These are phyloP conservation scores for Ptiloglossa arizonensis DNA, from an alignment of 1,140 invertebrate genomes.

Conservation along the genomic window DNA sequence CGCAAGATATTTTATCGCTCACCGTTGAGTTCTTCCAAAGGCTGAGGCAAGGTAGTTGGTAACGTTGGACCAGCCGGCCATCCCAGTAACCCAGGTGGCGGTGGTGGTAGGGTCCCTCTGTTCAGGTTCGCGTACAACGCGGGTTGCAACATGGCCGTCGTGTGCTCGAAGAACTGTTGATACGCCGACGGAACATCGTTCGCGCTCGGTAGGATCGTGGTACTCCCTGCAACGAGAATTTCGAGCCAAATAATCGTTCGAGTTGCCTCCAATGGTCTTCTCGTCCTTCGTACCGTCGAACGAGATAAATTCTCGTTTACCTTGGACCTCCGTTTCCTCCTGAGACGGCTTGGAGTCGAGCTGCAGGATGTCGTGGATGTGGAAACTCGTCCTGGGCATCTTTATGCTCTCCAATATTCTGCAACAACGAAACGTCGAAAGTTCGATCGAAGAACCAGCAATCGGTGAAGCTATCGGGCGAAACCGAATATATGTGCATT, in stretches of 20 bases:
- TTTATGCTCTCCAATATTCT: slow-evolving; percentile 83
- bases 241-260: too few species aligned
- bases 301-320: slow-evolving; percentile 44
- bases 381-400: slow-evolving; percentile 85
- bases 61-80: slow-evolving; percentile 74
- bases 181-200: slow-evolving; percentile 76
- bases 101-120: slow-evolving; percentile 70
- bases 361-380: slow-evolving; percentile 89
- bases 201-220: slow-evolving; percentile 70
- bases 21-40: slow-evolving; percentile 79
- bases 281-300: too few species aligned
- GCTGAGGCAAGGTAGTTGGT: slow-evolving; percentile 69
- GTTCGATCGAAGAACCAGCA: background rate
- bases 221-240: slow-evolving; percentile 67
- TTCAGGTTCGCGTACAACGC: slow-evolving; percentile 74
- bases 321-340: slow-evolving; percentile 73
- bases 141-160: slow-evolving; percentile 77
- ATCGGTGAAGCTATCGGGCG: rapidly evolving
- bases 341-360: slow-evolving; percentile 79
- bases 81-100: slow-evolving; percentile 71
- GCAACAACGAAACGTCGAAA: slow-evolving; percentile 62
- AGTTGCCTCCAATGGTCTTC: too few species aligned
- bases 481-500: too few species aligned
- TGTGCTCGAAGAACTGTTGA: slow-evolving; percentile 79
- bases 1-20: slow-evolving; percentile 33